A percentile compares a stretch with the other conserved stretches of the same genome.
These are phyloP conservation scores for Mesopsocus fuscifrons DNA, from an alignment of 2,888 invertebrate genomes.

Conservation along the genomic window DNA sequence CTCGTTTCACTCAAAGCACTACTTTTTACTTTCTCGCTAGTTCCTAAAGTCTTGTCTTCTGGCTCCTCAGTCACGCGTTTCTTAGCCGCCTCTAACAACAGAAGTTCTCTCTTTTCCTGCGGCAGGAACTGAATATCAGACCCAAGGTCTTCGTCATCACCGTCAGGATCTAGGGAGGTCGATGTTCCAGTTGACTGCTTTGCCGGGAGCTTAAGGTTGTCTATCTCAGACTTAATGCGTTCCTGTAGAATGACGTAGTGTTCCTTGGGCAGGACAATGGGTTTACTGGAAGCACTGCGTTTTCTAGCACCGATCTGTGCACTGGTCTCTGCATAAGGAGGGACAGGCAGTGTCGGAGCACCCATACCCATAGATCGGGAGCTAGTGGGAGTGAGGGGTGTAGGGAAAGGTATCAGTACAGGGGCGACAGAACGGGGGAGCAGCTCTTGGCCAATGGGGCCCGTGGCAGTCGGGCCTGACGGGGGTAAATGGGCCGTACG, in stretches of 20 bases:
- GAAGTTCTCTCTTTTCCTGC: background rate
- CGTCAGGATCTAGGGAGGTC: background rate
- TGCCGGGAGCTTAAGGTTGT: slow-evolving; percentile 1
- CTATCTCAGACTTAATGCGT: background rate
- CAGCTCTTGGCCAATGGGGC: no score
- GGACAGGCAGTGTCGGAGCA: no score
- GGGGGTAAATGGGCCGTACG: background rate
- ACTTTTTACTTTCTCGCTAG: background rate
- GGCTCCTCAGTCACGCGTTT: background rate
- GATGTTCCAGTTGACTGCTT: background rate
- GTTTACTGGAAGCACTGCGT: background rate
- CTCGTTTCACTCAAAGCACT: no score
- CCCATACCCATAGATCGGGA: no score
- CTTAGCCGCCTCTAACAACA: background rate
- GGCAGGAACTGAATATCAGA: slow-evolving; percentile 7
- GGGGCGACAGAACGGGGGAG: no score
- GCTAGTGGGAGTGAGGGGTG: no score
- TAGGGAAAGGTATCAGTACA: no score
- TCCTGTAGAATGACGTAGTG: slow-evolving; percentile 4
- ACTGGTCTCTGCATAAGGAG: no score
- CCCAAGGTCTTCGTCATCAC: slow-evolving; percentile 5
- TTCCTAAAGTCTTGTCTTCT: background rate
- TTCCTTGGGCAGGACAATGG: slow-evolving; percentile 2
- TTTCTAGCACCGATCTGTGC: no score
- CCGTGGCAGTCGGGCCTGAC: no score